These are phyloP conservation scores for Seira ritae DNA, from an alignment of 2,888 invertebrate species.

Conservation along the genomic window DNA sequence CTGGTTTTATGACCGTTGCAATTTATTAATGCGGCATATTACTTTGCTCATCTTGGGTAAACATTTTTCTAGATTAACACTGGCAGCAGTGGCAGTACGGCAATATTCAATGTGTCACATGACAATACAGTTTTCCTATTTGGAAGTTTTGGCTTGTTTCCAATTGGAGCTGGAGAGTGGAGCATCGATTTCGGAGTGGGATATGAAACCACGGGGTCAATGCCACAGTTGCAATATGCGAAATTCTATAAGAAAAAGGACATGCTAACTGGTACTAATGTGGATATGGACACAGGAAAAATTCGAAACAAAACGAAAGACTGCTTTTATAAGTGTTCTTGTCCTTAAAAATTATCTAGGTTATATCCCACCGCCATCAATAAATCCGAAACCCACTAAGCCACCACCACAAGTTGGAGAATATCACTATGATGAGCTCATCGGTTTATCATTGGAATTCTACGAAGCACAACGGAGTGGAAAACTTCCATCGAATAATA, in stretches of 20 bases:
- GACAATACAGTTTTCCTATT: not conserved
- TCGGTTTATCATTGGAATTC: slow-evolving; percentile 78
- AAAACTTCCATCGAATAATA: slow-evolving; percentile 77
- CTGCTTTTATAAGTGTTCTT: not conserved
- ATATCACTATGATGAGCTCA: slow-evolving; percentile 77
- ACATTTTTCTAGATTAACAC: slow-evolving; percentile 31
- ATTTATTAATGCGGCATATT: not conserved
- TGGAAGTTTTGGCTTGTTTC: slow-evolving; percentile 15
- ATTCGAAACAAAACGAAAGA: too few species aligned
- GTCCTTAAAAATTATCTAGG: not conserved
- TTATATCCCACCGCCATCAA: slow-evolving; percentile 28
- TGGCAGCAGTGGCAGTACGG: not conserved
- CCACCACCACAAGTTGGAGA: slow-evolving; percentile 48
- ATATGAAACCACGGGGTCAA: slow-evolving; percentile 21
- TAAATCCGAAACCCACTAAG: slow-evolving; percentile 33
- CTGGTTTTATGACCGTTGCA: not conserved
- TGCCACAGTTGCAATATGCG: slow-evolving; percentile 42
- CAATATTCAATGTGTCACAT: slow-evolving; percentile 11
- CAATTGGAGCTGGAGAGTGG: slow-evolving; percentile 28
- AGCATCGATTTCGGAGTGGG: slow-evolving; percentile 34
- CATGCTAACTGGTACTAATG: too few species aligned
- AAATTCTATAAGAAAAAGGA: slow-evolving; percentile 56
- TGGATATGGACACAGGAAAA: slow-evolving; percentile 43
- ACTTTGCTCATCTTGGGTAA: not conserved
- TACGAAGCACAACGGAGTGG: slow-evolving; percentile 80